A percentile compares a stretch with the other conserved stretches of the same genome.
These are phyloP conservation scores for Orius insidiosus DNA, from an alignment of 1,140 invertebrate species.

Conservation along the genomic window DNA sequence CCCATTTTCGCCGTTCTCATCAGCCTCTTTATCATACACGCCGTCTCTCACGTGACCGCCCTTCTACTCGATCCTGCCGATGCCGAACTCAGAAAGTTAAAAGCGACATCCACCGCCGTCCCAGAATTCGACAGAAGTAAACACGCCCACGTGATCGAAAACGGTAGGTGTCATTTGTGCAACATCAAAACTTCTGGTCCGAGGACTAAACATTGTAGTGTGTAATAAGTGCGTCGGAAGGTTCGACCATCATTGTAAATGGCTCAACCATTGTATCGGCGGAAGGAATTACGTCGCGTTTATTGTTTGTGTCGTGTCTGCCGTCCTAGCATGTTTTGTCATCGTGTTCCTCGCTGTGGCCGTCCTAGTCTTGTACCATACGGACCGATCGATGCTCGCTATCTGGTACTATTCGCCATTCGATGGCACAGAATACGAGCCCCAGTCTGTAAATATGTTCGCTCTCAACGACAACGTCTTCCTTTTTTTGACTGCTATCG, in stretches of 20 bases:
- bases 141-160: slow-evolving; percentile 86
- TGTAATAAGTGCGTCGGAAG: slow-evolving; percentile 92
- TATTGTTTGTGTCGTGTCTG: slow-evolving; percentile 67
- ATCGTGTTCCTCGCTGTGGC: slow-evolving; percentile 47
- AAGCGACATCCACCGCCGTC: slow-evolving; percentile 27
- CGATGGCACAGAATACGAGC: slow-evolving; percentile 17
- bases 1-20: slow-evolving; percentile 37
- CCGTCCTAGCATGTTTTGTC: slow-evolving; percentile 51
- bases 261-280: slow-evolving; percentile 94
- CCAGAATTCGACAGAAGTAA: slow-evolving; percentile 72
- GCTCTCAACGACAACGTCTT: slow-evolving; percentile 21
- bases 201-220: slow-evolving; percentile 82
- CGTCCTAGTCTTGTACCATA: slow-evolving; percentile 43
- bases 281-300: slow-evolving; percentile 77
- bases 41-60: slow-evolving; percentile 54
- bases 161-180: slow-evolving; percentile 85
- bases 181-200: slow-evolving; percentile 52
- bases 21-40: slow-evolving; percentile 42
- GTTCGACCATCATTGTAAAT: slow-evolving; percentile 95
- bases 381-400: slow-evolving; percentile 33
- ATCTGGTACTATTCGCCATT: slow-evolving; percentile 15
- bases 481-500: slow-evolving; percentile 35
- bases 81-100: slow-evolving; percentile 35
- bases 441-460: slow-evolving; percentile 16
- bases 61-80: slow-evolving; percentile 77